Evolutionary conservation across 2,113 vertebrate species (phyloP).

Genomic region (Dermatemys mawii): DNA sequence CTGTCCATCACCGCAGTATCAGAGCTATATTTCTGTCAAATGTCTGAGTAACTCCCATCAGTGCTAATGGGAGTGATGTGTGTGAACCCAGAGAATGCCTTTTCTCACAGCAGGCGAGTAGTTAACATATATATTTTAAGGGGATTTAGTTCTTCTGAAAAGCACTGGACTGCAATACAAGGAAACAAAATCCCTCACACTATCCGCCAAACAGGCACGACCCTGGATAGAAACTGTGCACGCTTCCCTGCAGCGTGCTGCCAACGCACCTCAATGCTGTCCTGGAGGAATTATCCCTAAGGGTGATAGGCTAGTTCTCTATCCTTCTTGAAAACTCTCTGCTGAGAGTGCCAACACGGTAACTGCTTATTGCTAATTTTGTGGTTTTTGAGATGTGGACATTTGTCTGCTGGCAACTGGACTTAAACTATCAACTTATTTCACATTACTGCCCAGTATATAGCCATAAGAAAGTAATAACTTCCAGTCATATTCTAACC

Average conservation of each 20-base stretch:
- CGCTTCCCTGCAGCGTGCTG: neutral
- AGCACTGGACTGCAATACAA: neutral
- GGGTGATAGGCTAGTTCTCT: neutral
- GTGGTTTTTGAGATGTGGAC: neutral
- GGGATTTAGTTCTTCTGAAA: neutral
- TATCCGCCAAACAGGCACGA: neutral
- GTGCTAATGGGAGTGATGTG: neutral
- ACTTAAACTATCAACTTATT: neutral
- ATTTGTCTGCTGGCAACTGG: neutral
- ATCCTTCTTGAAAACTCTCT: neutral
- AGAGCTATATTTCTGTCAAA: neutral
- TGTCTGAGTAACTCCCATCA: neutral
- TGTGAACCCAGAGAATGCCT: neutral
- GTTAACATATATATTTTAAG: neutral
- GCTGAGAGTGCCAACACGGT: neutral
- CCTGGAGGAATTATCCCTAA: neutral
- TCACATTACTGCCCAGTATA: neutral
- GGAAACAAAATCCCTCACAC: neutral
- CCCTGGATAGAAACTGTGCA: neutral
- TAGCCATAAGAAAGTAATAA: neutral
- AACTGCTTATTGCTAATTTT: neutral
- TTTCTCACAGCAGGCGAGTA: neutral
- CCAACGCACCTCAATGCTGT: accelerated
- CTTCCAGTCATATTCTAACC: neutral
- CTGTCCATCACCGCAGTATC: neutral